Percentiles rank a stretch among this genome's conserved stretches.
Conservation (phyloP, 2,888 invertebrate species). For the Ormia ochracea region DNA sequence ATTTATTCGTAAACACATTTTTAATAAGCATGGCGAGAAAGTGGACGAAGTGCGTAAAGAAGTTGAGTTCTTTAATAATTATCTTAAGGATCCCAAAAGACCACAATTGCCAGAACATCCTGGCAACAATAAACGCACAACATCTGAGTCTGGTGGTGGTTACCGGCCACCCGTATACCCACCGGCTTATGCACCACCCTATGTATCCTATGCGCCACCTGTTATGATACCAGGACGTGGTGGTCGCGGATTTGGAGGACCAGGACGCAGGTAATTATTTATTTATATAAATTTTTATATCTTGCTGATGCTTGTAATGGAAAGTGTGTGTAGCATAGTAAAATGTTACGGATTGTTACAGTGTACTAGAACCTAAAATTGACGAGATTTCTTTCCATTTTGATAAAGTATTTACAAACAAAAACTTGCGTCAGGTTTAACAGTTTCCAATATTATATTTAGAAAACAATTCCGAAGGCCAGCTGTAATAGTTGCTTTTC, state of each 20-base stretch:
- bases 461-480: too few species aligned
- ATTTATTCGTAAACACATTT: conserved; percentile 98
- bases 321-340: neutral
- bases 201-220: conserved; percentile 78
- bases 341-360: too few species aligned
- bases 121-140: conserved; percentile 74
- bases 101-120: conserved; percentile 94
- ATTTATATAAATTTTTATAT: neutral
- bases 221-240: conserved; percentile 77
- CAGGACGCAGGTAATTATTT: conserved; percentile 67
- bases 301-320: neutral
- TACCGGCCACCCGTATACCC: conserved; percentile 73
- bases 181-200: conserved; percentile 77
- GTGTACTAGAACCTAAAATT: too few species aligned
- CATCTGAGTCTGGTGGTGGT: conserved; percentile 71
- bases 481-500: too few species aligned
- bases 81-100: conserved; percentile 93
- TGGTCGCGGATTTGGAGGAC: conserved; percentile 77
- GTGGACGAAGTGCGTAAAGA: conserved; percentile 98
- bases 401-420: too few species aligned
- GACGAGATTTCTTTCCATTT: too few species aligned
- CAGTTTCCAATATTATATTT: too few species aligned
- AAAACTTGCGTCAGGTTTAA: too few species aligned
- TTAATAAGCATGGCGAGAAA: conserved; percentile 97
- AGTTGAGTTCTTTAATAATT: conserved; percentile 98